Conservation (phyloP, 30 jellyfish, hydroid and myxozoan species). For the Nemopilema nomurai region DNA sequence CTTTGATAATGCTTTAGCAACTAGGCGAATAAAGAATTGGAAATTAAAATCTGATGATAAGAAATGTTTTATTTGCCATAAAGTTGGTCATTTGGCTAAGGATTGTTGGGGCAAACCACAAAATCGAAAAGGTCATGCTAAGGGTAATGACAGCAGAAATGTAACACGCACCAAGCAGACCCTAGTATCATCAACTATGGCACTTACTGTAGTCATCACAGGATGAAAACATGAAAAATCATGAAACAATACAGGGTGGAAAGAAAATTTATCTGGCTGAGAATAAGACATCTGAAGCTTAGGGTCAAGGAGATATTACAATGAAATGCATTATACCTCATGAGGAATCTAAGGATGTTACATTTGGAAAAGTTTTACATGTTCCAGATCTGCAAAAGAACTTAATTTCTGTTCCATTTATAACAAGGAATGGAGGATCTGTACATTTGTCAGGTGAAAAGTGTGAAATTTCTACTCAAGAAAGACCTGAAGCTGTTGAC, state of each 20-base stretch:
- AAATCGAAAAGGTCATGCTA: constrained; percentile 18
- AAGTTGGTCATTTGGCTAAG: constrained; percentile 44
- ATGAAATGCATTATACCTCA: constrained; percentile 25
- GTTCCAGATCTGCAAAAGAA: constrained; percentile 39
- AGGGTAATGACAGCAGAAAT: constrained; percentile 26
- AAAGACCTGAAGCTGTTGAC: constrained; percentile 27
- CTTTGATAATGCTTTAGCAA: constrained; percentile 38
- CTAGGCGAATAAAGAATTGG: constrained; percentile 13
- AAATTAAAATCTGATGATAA: constrained; percentile 9
- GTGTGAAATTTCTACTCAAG: constrained; percentile 34
- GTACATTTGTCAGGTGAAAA: constrained; percentile 40
- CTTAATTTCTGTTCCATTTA: constrained; percentile 32
- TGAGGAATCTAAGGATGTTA: constrained; percentile 28
- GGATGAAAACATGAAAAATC: constrained; percentile 24
- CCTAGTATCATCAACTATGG: constrained; percentile 15
- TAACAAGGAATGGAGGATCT: constrained; percentile 45
- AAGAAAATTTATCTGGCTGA: constrained; percentile 40
- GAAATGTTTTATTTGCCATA: constrained; percentile 25
- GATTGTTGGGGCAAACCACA: constrained; percentile 45
- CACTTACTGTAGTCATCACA: constrained; percentile 36
- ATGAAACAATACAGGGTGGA: constrained; percentile 33
- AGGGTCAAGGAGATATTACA: constrained; percentile 26
- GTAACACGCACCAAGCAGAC: constrained; percentile 27
- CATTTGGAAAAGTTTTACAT: constrained; percentile 36
- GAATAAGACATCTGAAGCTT: constrained; percentile 18